Base-by-base conservation (phyloP, 1,140 invertebrate genomes). In the Acromyrmex charruanus region DNA sequence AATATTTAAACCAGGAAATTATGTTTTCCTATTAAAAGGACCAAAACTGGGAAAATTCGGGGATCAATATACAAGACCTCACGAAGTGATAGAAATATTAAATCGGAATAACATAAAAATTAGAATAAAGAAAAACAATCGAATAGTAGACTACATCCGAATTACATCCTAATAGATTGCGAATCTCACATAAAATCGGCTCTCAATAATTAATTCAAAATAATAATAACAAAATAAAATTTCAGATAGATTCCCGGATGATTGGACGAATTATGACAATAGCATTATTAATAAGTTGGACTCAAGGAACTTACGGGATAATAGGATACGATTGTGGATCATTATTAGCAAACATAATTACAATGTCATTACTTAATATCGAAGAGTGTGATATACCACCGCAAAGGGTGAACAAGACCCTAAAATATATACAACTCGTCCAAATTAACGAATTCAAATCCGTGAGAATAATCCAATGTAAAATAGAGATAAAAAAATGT, bases 71-170 rank as follows among this genome's bases (percentile, higher is more conserved):
- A 63, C 72, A 0, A 86, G 86, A 2, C 82, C 79, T 0, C 58
- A 79, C 16, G 28, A 74, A 58, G 44, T 87, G 1, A 1, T 77
- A 18, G 68, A 87, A 66, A 61, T 90, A 21, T 28, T 87, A 58
- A 58, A 53, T 12, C 75, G 85, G 7, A 44, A 85, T 16, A 82
- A 86, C 39, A 25, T 91, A 18, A 63, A 71, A 65, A 31, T 31
- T 31, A 21, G 10, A 71, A 28, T 55, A 6, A 59, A 71, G 21
- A 53, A 74, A 35, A 77, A 58, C 25, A 71, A 16, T 5, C 12
- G 14, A 6, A 21, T 65, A 1, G 49, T 84, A 16, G n/a, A n/a
- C n/a, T n/a, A n/a, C n/a, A n/a, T n/a, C n/a, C n/a, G n/a, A n/a
- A n/a, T n/a, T n/a, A n/a, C 81, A 74, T 25, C 31, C 35, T 4